These are phyloP conservation scores for Crambe crambe DNA, from an alignment of 37 sponge, comb jelly and placozoan species.

Conservation along the genomic window DNA sequence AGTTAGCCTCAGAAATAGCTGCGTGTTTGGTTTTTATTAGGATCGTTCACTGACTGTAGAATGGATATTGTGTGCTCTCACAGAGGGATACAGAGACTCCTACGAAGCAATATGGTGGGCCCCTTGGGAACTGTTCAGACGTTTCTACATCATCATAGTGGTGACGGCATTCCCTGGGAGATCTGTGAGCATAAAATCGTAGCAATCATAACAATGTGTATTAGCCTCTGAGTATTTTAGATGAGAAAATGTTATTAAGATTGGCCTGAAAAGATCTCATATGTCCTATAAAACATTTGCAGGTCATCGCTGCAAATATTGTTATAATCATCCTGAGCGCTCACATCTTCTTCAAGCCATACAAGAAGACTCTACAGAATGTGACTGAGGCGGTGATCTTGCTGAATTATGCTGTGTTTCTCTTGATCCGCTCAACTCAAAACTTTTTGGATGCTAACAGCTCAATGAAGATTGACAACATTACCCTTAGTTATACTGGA, in stretches of 20 bases:
- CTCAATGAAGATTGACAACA: neutral
- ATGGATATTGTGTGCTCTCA: conserved; percentile 20
- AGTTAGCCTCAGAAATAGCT: no score
- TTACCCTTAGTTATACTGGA: conserved; percentile 2
- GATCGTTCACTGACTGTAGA: neutral
- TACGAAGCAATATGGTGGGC: conserved; percentile 47
- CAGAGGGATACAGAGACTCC: conserved; percentile 49
- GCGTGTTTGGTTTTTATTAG: no score
- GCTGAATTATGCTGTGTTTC: conserved; percentile 23
- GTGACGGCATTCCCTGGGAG: conserved; percentile 54
- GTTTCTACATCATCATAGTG: conserved; percentile 36
- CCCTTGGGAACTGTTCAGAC: conserved; percentile 47
- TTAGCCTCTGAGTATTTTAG: no score
- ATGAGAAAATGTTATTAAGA: no score
- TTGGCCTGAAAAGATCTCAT: no score
- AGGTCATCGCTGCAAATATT: conserved; percentile 45
- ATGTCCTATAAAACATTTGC: neutral
- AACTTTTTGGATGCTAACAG: conserved; percentile 10
- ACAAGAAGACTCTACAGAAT: conserved; percentile 54
- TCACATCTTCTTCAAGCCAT: conserved; percentile 55
- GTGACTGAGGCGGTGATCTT: conserved; percentile 39
- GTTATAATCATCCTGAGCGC: conserved; percentile 16
- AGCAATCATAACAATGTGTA: no score
- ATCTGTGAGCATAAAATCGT: conserved; percentile 43
- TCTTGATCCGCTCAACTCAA: conserved; percentile 42